Evolutionary conservation across 2,888 invertebrate genomes (phyloP).

Genomic region (Latrodectus hesperus): DNA sequence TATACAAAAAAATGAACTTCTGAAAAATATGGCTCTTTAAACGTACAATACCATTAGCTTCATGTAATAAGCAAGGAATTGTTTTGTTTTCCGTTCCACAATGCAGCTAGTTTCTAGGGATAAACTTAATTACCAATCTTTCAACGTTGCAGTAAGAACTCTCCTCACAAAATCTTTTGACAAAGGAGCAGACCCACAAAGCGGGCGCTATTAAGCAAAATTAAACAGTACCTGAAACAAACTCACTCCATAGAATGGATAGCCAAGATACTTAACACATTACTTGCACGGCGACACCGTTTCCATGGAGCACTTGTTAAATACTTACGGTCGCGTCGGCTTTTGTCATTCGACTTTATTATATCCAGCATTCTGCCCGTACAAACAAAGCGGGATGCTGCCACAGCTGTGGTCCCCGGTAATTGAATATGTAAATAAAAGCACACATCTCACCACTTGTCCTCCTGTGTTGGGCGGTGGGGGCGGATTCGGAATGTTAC

Average conservation of each 20-base stretch:
- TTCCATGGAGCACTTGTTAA: constrained; percentile 52
- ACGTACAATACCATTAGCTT: too few species aligned
- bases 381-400: constrained; percentile 39
- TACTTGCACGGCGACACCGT: constrained; percentile 25
- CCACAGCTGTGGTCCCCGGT: constrained; percentile 39
- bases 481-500: too few species aligned
- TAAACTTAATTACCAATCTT: constrained; percentile 1
- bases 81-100: too few species aligned
- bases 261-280: constrained; percentile 41
- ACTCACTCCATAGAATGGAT: neutral
- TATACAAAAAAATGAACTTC: too few species aligned
- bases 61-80: too few species aligned
- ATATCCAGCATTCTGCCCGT: constrained; percentile 14
- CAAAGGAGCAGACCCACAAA: neutral
- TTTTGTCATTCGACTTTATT: constrained; percentile 36
- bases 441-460: neutral
- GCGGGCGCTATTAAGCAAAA: neutral
- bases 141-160: neutral
- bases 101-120: neutral
- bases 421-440: constrained; percentile 32
- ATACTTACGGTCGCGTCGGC: constrained; percentile 45
- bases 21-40: too few species aligned
- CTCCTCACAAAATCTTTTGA: neutral
- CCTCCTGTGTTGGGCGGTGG: neutral
- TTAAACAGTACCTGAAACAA: constrained; percentile 2